Percentiles rank a stretch among this genome's conserved stretches.
Evolutionary conservation across 2,797 vertebrate species (phyloP).

Genomic region (Micromesistius poutassou): DNA sequence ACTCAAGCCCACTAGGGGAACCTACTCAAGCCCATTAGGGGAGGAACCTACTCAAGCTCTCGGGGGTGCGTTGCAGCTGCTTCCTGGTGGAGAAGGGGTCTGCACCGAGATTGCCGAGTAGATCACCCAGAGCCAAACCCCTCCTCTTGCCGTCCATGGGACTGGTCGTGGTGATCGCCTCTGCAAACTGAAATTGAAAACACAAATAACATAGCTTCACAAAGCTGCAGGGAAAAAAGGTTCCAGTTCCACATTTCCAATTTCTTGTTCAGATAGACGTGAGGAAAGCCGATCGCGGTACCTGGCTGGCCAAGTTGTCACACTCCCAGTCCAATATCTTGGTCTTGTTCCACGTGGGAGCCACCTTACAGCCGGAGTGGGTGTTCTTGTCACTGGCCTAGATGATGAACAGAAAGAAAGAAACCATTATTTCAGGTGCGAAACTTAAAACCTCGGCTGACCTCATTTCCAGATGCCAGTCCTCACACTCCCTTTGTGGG

Average conservation of each 20-base stretch:
- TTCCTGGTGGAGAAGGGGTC: conserved; percentile 82
- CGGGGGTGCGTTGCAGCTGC: conserved; percentile 84
- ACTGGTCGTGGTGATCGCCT: conserved; percentile 60
- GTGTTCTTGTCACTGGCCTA: conserved; percentile 32
- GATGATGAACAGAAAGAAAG: conserved; percentile 1
- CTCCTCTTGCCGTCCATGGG: conserved; percentile 41
- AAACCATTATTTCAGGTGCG: neutral
- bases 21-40: no score
- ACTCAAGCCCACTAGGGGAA: no score
- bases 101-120: conserved; percentile 67
- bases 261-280: neutral
- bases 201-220: neutral
- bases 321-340: conserved; percentile 59
- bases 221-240: neutral
- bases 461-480: neutral
- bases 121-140: conserved; percentile 66
- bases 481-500: neutral
- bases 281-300: conserved; percentile 11
- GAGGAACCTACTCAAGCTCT: conserved; percentile 80
- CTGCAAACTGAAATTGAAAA: conserved; percentile 76
- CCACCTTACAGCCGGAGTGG: neutral
- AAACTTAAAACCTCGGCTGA: neutral
- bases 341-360: conserved; percentile 29
- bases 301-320: conserved; percentile 66
- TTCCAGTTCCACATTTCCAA: neutral